Base-by-base conservation (phyloP, 2,888 invertebrate species). In the Digitonthophagus gazella region DNA sequence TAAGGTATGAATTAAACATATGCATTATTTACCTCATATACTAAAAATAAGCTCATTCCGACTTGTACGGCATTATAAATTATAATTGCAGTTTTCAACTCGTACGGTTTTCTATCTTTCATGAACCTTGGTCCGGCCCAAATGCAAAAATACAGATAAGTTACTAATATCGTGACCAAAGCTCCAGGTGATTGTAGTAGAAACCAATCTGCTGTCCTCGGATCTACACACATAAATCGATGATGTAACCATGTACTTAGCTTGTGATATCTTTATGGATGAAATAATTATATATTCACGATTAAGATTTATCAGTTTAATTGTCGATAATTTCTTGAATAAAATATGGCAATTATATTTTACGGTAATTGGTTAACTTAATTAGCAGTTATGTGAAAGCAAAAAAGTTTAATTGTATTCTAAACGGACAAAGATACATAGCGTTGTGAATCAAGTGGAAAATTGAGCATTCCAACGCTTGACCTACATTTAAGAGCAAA, bases 1-100 rank as follows among this genome's bases (percentile, higher is more conserved):
- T 44, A 3, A 11, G 3, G 5, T 8, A 28, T 14, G 54, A 22
- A 58, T 57, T 19, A 20, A 56, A 18, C 56, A 8, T 2, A 61
- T 19, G 16, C 2, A n/a, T 19, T 19, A 77, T 81, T 79, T 77
- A 91, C 91, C 88, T 93, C 92, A 79, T 88, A 85, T 80, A 96
- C 95, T 73, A 95, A 85, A 87, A 90, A 95, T 63, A 88, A 83
- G 78, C 95, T 96, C 70, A 95, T 86, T 3, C 90, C 71, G 8
- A 96, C 95, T 88, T 96, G 96, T 58, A 93, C 78, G 71, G 93
- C 89, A 82, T 97, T 97, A 83, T 96, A 97, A 6, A 91, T 80
- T 64, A 96, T 85, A 77, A 97, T 84, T 0, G 92, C 86, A 75
- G 89, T 89, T 77, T 93, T 90, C 54, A 97, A 82, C 75, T 93